phyloP scores from a whole-genome alignment of 2,797 vertebrate species.

The Liasis olivaceus region DNA sequence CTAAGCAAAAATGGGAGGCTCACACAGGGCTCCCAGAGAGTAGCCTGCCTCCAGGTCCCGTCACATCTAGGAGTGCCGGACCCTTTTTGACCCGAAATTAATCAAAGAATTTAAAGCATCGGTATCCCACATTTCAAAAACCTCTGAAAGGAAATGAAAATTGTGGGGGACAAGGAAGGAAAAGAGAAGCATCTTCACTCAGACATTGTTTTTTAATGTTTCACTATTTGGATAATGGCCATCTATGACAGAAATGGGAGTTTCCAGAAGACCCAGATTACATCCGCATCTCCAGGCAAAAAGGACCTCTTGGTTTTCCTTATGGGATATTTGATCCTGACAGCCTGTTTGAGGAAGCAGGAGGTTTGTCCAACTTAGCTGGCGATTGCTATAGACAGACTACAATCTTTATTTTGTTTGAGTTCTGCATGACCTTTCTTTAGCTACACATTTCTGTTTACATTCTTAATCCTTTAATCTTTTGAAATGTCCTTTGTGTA shows the following conservation, averaged over 20 bases:
- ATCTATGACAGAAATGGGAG: background rate
- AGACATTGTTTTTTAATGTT: background rate
- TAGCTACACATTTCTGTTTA: too few relatives aligned
- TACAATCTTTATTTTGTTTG: background rate
- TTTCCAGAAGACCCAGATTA: background rate
- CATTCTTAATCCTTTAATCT: background rate
- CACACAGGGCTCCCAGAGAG: background rate
- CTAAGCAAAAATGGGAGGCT: background rate
- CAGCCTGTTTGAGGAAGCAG: background rate
- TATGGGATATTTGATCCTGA: background rate
- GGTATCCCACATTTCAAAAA: background rate
- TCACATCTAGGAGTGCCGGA: background rate
- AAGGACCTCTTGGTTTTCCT: background rate
- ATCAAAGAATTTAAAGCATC: background rate
- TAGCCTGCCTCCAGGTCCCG: background rate
- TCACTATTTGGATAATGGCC: background rate
- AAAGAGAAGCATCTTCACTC: background rate
- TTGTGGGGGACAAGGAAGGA: background rate
- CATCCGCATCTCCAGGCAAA: background rate
- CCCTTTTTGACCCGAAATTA: background rate
- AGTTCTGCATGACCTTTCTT: too few relatives aligned
- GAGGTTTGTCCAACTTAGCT: background rate
- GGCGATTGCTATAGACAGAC: background rate
- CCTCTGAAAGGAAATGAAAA: background rate
- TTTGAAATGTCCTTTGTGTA: background rate